A percentile compares a stretch with the other conserved stretches of the same genome.
These are phyloP conservation scores for Watsonalla binaria DNA, from an alignment of 2,888 invertebrate species.

Conservation along the genomic window DNA sequence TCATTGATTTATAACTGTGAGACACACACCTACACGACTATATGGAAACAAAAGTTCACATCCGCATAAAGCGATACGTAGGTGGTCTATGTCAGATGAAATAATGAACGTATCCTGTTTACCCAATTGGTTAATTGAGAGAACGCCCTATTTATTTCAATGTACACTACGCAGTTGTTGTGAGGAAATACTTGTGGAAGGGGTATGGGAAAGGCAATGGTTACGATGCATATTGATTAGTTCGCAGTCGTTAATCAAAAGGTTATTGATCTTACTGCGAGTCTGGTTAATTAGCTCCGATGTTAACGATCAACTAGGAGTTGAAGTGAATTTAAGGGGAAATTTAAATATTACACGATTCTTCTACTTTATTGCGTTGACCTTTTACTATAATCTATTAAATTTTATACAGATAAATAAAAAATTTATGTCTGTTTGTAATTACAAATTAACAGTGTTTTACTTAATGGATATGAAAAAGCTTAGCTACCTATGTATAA, in stretches of 20 bases:
- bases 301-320: too few relatives aligned
- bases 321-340: too few relatives aligned
- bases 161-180: constrained; percentile 3
- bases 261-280: neutral
- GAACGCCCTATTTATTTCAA: constrained; percentile 22
- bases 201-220: neutral
- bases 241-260: neutral
- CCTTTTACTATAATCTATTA: too few relatives aligned
- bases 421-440: too few relatives aligned
- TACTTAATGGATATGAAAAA: too few relatives aligned
- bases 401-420: too few relatives aligned
- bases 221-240: neutral
- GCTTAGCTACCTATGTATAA: too few relatives aligned
- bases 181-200: neutral
- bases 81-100: constrained; percentile 29
- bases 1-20: neutral
- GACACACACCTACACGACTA: constrained; percentile 14
- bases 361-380: too few relatives aligned
- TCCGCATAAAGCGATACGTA: constrained; percentile 40
- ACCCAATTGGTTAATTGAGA: constrained; percentile 45
- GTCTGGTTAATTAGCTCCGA: neutral
- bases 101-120: constrained; percentile 42
- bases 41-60: constrained; percentile 35
- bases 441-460: too few relatives aligned
- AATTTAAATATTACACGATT: too few relatives aligned